Percentiles rank a stretch among this genome's conserved stretches.
These are phyloP conservation scores for Centropus unirufus DNA, from an alignment of 2,113 vertebrate genomes.

Conservation along the genomic window DNA sequence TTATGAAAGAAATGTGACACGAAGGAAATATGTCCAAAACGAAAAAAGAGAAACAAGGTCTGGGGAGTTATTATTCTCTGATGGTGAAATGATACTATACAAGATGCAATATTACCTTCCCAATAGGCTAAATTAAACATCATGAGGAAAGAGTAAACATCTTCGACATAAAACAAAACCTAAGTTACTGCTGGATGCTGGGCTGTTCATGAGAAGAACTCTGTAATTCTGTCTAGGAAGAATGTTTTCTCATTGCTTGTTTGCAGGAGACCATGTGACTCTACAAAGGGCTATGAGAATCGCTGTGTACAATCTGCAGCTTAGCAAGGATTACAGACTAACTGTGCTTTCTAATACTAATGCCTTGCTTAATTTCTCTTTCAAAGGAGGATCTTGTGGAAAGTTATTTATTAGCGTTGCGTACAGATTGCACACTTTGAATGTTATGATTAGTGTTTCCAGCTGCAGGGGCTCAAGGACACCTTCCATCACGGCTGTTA, in stretches of 20 bases:
- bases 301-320: not conserved
- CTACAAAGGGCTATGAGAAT: not conserved
- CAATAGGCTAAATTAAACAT: not conserved
- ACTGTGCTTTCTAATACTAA: not conserved
- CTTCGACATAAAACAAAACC: not conserved
- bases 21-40: not conserved
- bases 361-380: not conserved
- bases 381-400: not conserved
- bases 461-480: not conserved
- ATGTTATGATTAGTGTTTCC: not conserved
- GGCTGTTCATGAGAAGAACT: not conserved
- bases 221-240: not conserved
- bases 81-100: not conserved
- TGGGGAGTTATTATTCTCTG: not conserved
- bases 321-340: constrained; percentile 1
- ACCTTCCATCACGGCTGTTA: not conserved
- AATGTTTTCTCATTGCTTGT: not conserved
- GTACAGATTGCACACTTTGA: not conserved
- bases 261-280: not conserved
- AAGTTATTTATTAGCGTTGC: not conserved
- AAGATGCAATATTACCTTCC: not conserved
- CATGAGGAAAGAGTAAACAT: not conserved
- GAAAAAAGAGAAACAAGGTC: not conserved
- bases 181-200: not conserved
- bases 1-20: not conserved